These are phyloP conservation scores for Apocrypta bakeri DNA, from an alignment of 1,140 invertebrate genomes.

Conservation along the genomic window DNA sequence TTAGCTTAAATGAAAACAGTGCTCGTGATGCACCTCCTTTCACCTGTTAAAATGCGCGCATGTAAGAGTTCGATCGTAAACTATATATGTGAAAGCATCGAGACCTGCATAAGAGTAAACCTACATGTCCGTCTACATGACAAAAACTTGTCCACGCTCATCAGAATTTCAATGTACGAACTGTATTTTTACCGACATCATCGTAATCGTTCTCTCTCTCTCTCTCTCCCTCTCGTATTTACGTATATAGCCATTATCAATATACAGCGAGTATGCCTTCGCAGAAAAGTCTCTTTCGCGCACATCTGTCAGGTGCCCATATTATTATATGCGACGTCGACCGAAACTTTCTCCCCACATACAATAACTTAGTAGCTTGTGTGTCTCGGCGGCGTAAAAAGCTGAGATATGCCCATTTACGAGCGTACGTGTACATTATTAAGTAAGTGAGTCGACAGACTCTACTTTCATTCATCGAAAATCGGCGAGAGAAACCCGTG, in stretches of 20 bases:
- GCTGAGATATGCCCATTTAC: not conserved
- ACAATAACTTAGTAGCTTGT: not conserved
- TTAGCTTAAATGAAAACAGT: not conserved
- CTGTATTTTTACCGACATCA: conserved; percentile 7
- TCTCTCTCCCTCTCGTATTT: not conserved
- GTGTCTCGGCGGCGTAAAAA: not conserved
- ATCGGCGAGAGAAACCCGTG: not conserved
- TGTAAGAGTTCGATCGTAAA: not conserved
- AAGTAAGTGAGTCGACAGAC: not conserved
- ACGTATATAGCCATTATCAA: too few relatives aligned
- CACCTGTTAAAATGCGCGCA: not conserved
- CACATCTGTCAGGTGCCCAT: conserved; percentile 1
- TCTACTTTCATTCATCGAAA: not conserved
- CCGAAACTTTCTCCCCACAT: not conserved
- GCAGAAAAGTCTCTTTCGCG: not conserved
- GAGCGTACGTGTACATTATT: not conserved
- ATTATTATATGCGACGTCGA: not conserved
- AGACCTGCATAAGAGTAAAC: too few relatives aligned
- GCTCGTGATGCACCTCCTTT: not conserved
- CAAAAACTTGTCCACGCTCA: not conserved
- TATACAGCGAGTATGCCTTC: too few relatives aligned
- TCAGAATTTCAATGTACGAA: not conserved
- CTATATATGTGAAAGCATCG: not conserved
- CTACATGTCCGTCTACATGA: not conserved
- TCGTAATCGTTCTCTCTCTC: not conserved